These are phyloP conservation scores for Sapayoa aenigma DNA, from an alignment of 2,113 vertebrate species.

Conservation along the genomic window DNA sequence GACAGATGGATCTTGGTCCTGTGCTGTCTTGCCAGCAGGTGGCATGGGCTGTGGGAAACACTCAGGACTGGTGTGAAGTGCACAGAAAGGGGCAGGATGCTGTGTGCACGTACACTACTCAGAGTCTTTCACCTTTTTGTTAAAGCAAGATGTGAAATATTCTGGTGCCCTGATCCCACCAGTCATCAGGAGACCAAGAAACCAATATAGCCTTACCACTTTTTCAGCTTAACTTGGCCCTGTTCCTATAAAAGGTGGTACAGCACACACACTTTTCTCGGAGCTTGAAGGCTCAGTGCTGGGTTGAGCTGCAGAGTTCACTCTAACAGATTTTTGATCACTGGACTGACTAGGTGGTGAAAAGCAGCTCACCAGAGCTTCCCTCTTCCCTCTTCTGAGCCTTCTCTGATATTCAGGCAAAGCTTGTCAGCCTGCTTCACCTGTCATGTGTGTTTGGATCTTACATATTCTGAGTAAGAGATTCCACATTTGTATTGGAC, in stretches of 20 bases:
- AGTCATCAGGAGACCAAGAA: not conserved
- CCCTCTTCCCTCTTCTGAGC: not conserved
- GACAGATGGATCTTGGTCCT: not conserved
- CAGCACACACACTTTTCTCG: not conserved
- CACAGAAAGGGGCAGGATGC: not conserved
- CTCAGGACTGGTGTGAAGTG: not conserved
- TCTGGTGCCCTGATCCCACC: not conserved
- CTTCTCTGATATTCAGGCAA: not conserved
- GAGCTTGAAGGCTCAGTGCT: not conserved
- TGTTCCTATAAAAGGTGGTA: not conserved
- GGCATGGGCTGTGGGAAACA: not conserved
- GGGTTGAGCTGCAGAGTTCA: not conserved
- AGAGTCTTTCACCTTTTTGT: not conserved
- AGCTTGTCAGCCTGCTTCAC: not conserved
- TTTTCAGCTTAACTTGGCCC: not conserved
- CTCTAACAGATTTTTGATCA: not conserved
- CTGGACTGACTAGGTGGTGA: not conserved
- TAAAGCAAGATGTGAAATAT: not conserved
- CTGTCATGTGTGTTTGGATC: not conserved
- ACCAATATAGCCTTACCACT: not conserved
- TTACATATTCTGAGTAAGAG: not conserved
- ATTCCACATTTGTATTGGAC: not conserved
- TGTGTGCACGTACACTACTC: not conserved
- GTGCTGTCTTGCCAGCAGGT: not conserved
- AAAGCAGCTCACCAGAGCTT: not conserved